A percentile compares a stretch with the other conserved stretches of the same genome.
Evolutionary conservation across 2,113 vertebrate species (phyloP).

Genomic region (Mandrillus leucophaeus): DNA sequence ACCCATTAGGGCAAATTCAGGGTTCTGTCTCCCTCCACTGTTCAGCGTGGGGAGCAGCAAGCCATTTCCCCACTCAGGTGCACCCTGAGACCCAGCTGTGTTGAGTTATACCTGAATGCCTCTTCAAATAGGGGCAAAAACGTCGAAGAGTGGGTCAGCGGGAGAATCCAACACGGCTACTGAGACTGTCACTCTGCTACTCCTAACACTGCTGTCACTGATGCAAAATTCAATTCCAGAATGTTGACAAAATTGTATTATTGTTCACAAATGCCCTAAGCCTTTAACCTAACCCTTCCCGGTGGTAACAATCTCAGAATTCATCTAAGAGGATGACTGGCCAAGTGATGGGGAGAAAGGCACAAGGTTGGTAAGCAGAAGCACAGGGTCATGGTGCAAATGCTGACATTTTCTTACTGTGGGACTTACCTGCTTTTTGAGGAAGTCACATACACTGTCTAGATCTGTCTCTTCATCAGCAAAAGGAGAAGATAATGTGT

Average conservation of each 20-base stretch:
- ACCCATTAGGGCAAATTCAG: conserved; percentile 67
- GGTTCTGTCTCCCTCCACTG: conserved; percentile 85
- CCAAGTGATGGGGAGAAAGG: not conserved
- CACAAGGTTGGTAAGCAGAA: not conserved
- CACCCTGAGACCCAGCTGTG: not conserved
- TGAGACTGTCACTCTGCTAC: not conserved
- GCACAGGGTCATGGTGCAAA: not conserved
- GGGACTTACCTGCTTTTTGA: not conserved
- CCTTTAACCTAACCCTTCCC: not conserved
- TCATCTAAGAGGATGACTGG: not conserved
- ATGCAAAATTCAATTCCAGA: not conserved
- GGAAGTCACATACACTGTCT: not conserved
- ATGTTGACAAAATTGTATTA: not conserved
- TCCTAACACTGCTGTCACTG: not conserved
- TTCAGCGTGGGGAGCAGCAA: conserved; percentile 42
- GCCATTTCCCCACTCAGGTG: not conserved
- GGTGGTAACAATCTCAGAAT: not conserved
- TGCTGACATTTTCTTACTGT: not conserved
- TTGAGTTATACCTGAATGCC: not conserved
- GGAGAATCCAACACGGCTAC: not conserved
- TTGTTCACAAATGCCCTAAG: not conserved
- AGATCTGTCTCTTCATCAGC: not conserved
- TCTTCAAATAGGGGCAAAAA: not conserved
- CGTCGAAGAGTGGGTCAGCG: not conserved
- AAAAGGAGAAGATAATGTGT: not conserved